Conservation (phyloP, 2,113 vertebrate genomes). For the Coregonus clupeaformis region DNA sequence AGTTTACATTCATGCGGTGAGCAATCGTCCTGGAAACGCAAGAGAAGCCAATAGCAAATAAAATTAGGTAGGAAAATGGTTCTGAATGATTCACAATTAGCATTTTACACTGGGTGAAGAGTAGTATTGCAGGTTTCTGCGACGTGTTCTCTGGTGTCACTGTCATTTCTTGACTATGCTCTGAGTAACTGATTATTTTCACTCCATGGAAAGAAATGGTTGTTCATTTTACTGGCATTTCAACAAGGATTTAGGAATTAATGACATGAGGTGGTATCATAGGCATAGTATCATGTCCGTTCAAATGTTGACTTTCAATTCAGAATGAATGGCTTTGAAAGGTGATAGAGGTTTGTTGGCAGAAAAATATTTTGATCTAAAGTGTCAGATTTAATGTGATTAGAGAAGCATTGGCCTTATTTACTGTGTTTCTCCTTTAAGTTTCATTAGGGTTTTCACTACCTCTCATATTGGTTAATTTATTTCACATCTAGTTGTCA, state of each 20-base stretch:
- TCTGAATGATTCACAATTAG: constrained; percentile 19
- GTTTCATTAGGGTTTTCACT: constrained; percentile 73
- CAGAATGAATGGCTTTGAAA: constrained; percentile 40
- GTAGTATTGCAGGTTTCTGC: constrained; percentile 38
- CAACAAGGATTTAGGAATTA: constrained; percentile 57
- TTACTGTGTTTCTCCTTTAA: constrained; percentile 44
- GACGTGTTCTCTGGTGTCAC: constrained; percentile 37
- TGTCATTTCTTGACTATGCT: constrained; percentile 36
- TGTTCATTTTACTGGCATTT: constrained; percentile 52
- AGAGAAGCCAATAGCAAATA: not conserved
- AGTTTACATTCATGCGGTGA: constrained; percentile 71
- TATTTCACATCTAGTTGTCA: constrained; percentile 76
- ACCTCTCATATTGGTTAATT: constrained; percentile 80
- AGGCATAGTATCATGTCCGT: constrained; percentile 37
- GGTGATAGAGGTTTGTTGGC: constrained; percentile 48
- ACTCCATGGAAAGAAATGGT: constrained; percentile 25
- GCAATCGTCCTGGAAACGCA: not conserved
- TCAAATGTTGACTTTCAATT: constrained; percentile 41
- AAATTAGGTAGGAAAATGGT: not conserved
- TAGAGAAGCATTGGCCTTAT: constrained; percentile 68
- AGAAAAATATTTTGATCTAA: constrained; percentile 29
- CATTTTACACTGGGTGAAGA: constrained; percentile 8
- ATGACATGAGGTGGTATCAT: constrained; percentile 49
- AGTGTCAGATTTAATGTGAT: constrained; percentile 43
- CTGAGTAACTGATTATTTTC: constrained; percentile 38